These are phyloP conservation scores for Urosaurus nigricauda DNA, from an alignment of 2,797 vertebrate genomes.

Conservation along the genomic window DNA sequence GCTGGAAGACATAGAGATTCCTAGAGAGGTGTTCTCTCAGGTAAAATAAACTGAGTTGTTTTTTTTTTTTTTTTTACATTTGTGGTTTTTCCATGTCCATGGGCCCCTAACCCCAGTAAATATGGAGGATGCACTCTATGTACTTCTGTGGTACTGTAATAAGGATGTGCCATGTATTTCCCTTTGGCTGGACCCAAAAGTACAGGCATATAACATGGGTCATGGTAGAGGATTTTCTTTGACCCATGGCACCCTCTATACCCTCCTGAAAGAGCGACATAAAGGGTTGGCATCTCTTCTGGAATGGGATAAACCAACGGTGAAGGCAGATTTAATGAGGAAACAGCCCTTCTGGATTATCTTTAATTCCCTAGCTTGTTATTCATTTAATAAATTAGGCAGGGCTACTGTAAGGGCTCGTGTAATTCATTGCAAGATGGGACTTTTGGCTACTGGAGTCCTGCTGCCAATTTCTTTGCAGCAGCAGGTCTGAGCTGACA, in stretches of 20 bases:
- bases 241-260: neutral
- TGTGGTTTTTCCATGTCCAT: too few relatives aligned
- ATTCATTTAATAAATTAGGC: neutral
- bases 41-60: too few relatives aligned
- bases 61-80: too few relatives aligned
- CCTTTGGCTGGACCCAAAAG: neutral
- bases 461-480: too few relatives aligned
- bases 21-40: too few relatives aligned
- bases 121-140: neutral
- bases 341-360: neutral
- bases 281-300: neutral
- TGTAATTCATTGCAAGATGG: too few relatives aligned
- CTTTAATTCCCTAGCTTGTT: neutral
- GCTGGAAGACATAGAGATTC: too few relatives aligned
- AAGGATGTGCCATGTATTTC: neutral
- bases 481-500: too few relatives aligned
- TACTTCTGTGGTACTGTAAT: too few relatives aligned
- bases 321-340: neutral
- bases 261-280: neutral
- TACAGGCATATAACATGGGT: neutral
- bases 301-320: neutral
- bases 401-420: neutral
- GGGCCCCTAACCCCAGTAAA: too few relatives aligned
- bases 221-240: neutral
- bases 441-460: too few relatives aligned